Conservation (phyloP, 2,797 vertebrate species). For the Sebastes alutus region DNA sequence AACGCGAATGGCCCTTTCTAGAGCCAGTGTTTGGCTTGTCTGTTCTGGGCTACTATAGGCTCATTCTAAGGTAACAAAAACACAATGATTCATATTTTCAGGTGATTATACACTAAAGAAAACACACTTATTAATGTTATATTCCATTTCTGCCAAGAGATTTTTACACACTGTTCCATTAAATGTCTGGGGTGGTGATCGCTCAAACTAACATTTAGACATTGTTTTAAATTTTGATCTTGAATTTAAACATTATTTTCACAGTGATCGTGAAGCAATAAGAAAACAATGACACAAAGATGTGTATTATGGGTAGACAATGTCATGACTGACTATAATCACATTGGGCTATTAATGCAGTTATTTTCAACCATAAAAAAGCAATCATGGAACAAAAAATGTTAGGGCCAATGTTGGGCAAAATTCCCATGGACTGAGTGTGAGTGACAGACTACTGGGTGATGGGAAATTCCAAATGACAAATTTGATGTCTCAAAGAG, state of each 20-base stretch:
- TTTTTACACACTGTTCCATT: too few relatives aligned
- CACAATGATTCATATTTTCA: too few relatives aligned
- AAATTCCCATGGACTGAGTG: background rate
- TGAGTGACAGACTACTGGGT: background rate
- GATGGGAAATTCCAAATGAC: background rate
- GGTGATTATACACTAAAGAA: too few relatives aligned
- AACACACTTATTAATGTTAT: too few relatives aligned
- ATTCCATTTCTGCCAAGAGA: too few relatives aligned
- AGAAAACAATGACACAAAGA: background rate
- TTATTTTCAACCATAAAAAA: background rate
- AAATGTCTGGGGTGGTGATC: background rate
- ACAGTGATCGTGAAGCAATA: background rate
- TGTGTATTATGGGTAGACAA: background rate
- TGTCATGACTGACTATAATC: background rate
- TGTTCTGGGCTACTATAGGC: too few relatives aligned
- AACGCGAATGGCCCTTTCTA: too few relatives aligned
- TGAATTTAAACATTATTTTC: background rate
- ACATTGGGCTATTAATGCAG: background rate
- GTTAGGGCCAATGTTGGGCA: background rate
- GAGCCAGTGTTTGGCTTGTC: too few relatives aligned
- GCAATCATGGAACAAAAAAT: background rate
- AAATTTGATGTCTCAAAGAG: background rate
- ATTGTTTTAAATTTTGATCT: too few relatives aligned
- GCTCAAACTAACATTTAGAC: background rate
- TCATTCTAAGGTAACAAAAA: too few relatives aligned